These are phyloP conservation scores for Ailurus styani DNA, from an alignment of 2,113 vertebrate species.

Conservation along the genomic window DNA sequence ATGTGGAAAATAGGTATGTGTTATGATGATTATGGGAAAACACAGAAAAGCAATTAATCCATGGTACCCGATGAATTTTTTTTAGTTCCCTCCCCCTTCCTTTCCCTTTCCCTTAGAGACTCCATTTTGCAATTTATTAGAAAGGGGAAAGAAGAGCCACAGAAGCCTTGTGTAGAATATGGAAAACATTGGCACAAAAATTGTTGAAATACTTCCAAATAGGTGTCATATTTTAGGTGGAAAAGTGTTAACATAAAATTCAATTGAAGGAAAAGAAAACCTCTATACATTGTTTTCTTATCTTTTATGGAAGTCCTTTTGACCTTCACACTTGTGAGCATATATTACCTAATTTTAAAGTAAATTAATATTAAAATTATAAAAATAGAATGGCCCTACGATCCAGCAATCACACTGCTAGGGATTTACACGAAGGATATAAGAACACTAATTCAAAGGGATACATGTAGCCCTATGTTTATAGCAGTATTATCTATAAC, in stretches of 20 bases:
- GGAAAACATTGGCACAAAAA: background rate
- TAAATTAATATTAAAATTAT: background rate
- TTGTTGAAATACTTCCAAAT: background rate
- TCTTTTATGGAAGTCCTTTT: background rate
- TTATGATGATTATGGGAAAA: background rate
- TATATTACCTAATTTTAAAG: background rate
- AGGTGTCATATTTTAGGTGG: background rate
- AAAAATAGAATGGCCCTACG: background rate
- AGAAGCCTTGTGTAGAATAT: background rate
- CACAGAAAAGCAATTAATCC: background rate
- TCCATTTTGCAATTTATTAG: background rate
- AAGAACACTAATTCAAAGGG: background rate
- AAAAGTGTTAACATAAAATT: background rate
- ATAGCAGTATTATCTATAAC: background rate
- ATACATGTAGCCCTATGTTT: background rate
- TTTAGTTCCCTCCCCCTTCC: background rate
- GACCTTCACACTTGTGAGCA: background rate
- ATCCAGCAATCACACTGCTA: background rate
- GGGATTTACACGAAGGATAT: background rate
- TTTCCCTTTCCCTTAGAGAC: background rate
- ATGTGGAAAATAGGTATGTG: background rate
- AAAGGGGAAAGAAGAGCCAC: background rate
- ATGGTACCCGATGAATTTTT: background rate
- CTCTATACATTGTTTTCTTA: background rate
- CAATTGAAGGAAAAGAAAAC: background rate